A percentile compares a stretch with the other conserved stretches of the same genome.
Evolutionary conservation across 1,140 invertebrate species (phyloP).

Genomic region (Bombus vancouverensis): DNA sequence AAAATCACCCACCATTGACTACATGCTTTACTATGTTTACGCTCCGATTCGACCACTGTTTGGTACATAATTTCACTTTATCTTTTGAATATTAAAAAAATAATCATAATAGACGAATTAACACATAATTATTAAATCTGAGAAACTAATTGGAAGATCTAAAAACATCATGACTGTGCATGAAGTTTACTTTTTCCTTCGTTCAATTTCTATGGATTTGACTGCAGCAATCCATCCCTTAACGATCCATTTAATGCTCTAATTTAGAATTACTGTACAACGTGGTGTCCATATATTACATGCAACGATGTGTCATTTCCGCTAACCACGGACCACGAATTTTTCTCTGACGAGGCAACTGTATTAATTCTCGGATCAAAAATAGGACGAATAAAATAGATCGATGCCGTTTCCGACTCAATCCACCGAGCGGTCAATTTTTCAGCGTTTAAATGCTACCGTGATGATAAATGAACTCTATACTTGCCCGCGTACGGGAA

Average conservation of each 20-base stretch:
- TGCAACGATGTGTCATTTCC: background rate
- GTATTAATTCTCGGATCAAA: background rate
- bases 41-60: background rate
- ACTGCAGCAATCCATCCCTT: background rate
- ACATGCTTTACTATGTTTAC: background rate
- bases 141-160: too few relatives aligned
- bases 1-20: background rate
- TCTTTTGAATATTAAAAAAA: too few relatives aligned
- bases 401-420: background rate
- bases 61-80: background rate
- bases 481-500: background rate
- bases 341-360: background rate
- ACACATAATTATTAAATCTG: too few relatives aligned
- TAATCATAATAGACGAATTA: too few relatives aligned
- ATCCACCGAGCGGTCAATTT: constrained; percentile 6
- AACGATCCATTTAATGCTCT: background rate
- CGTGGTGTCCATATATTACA: background rate
- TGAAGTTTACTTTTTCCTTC: background rate
- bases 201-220: background rate
- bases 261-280: background rate
- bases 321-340: background rate
- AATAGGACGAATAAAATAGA: background rate
- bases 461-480: constrained; percentile 8
- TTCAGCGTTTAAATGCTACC: constrained; percentile 22
- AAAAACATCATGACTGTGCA: too few relatives aligned